phyloP scores from a whole-genome alignment of 35 echinoderm and acorn worm genomes.

The Lytechinus variegatus region DNA sequence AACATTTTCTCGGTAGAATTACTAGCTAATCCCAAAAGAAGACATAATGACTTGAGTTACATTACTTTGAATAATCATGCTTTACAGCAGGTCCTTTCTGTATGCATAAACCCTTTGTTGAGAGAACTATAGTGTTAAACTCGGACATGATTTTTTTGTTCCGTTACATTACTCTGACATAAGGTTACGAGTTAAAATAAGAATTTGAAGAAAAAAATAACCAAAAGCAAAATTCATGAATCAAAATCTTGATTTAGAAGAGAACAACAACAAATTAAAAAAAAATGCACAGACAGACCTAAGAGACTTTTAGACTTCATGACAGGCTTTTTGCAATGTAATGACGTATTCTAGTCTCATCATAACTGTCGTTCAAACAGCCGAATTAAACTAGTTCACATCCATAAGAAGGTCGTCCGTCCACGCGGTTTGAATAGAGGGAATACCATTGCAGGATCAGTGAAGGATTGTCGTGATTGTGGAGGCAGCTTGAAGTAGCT shows the following conservation, averaged over 20 bases:
- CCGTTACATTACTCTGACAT: not conserved
- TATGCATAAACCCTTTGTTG: not conserved
- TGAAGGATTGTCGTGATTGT: not conserved
- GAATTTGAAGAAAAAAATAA: too few species aligned
- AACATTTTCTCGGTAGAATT: too few species aligned
- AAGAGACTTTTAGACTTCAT: not conserved
- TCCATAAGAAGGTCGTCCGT: not conserved
- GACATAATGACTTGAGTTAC: too few species aligned
- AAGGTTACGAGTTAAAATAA: not conserved
- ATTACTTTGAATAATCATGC: too few species aligned
- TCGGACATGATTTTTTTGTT: not conserved
- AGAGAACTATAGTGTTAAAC: not conserved
- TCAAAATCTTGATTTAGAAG: too few species aligned
- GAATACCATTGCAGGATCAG: not conserved
- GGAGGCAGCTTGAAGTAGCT: not conserved
- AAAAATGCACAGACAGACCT: not conserved
- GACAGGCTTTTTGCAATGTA: not conserved
- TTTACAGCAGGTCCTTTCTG: too few species aligned
- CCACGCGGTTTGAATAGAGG: not conserved
- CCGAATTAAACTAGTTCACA: not conserved
- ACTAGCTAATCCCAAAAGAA: too few species aligned
- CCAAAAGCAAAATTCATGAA: too few species aligned
- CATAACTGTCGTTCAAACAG: conserved; percentile 14
- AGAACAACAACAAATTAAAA: not conserved
- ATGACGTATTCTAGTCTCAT: not conserved